phyloP scores from a whole-genome alignment of 2,797 vertebrate genomes.

The Clarias laeviceps region DNA sequence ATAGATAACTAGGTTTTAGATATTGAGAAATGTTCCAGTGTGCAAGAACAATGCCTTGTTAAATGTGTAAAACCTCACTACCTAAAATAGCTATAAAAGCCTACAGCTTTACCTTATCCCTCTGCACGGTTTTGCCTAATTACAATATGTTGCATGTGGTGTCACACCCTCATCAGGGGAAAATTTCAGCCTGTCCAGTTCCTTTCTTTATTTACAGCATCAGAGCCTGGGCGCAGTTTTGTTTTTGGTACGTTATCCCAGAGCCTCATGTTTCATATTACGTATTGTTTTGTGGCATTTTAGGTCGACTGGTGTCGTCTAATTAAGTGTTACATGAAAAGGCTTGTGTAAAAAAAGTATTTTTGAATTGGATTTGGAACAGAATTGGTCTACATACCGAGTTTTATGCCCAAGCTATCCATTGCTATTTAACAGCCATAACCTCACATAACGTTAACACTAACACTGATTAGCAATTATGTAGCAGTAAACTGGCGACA shows the following conservation, averaged over 20 bases:
- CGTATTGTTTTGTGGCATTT: background rate
- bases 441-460: too few relatives aligned
- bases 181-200: constrained; percentile 24
- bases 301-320: background rate
- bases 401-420: background rate
- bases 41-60: background rate
- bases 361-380: background rate
- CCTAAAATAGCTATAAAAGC: constrained; percentile 4
- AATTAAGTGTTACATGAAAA: background rate
- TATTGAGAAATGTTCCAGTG: constrained; percentile 1
- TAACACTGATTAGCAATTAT: too few relatives aligned
- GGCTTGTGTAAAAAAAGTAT: background rate
- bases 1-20: background rate
- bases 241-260: background rate
- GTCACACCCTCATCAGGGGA: background rate
- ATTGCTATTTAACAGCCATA: background rate
- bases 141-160: background rate
- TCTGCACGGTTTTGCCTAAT: background rate
- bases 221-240: background rate
- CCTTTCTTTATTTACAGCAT: constrained; percentile 4
- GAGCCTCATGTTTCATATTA: background rate
- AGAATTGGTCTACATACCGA: background rate
- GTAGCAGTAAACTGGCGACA: too few relatives aligned
- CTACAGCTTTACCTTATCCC: background rate
- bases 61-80: background rate